A percentile compares a stretch with the other conserved stretches of the same genome.
These are phyloP conservation scores for Drosophila pseudoananassae DNA, from an alignment of 1,140 invertebrate genomes.

Conservation along the genomic window DNA sequence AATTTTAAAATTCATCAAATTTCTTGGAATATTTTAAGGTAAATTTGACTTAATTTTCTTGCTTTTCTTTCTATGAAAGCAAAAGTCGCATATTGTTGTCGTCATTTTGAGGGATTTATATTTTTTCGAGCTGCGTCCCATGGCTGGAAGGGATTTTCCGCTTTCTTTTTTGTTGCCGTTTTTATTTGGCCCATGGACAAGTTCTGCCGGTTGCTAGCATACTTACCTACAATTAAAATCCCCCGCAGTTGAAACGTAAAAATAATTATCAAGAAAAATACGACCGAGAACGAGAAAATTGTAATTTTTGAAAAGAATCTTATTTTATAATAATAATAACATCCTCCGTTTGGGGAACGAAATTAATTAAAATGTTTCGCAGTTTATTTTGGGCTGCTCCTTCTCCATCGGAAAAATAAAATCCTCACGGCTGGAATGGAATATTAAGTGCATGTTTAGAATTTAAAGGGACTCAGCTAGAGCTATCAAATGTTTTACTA, in stretches of 20 bases:
- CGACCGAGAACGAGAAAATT: constrained; percentile 21
- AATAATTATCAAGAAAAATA: constrained; percentile 66
- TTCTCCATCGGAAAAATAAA: constrained; percentile 1
- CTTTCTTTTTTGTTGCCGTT: constrained; percentile 21
- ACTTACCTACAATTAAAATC: constrained; percentile 66
- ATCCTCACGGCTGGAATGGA: background rate
- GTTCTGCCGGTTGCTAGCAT: constrained; percentile 44
- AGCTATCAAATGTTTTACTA: background rate
- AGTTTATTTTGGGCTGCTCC: constrained; percentile 19
- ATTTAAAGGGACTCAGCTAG: constrained; percentile 1
- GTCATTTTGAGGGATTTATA: constrained; percentile 43
- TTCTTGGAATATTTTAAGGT: constrained; percentile 6
- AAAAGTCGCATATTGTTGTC: constrained; percentile 44
- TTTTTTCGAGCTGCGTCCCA: constrained; percentile 26
- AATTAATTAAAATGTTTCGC: constrained; percentile 56
- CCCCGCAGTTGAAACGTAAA: constrained; percentile 54
- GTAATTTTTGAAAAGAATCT: constrained; percentile 32
- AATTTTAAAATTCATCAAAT: constrained; percentile 25
- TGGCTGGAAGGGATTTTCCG: constrained; percentile 34
- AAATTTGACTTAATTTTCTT: constrained; percentile 21
- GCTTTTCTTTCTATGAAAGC: constrained; percentile 9
- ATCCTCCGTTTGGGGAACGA: constrained; percentile 36
- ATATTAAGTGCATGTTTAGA: constrained; percentile 5
- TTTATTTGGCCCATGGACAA: constrained; percentile 54
- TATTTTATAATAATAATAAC: constrained; percentile 68